Evolutionary conservation across 2,888 invertebrate genomes (phyloP).

Genomic region (Chironomus tentans): DNA sequence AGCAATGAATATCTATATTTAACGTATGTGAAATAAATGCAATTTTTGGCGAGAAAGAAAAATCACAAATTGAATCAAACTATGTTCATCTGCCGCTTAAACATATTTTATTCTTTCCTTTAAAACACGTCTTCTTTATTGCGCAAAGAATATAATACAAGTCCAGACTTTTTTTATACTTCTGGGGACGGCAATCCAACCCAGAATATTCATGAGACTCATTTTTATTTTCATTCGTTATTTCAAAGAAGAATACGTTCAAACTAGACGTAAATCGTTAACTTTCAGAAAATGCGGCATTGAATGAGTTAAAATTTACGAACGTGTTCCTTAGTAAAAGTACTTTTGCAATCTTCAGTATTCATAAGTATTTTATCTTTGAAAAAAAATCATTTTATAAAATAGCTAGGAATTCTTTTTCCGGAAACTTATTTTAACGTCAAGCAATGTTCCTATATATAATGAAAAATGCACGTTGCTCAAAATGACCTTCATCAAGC

Average conservation of each 20-base stretch:
- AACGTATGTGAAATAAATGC: no score
- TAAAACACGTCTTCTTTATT: neutral
- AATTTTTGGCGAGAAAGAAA: neutral
- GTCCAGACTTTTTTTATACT: constrained; percentile 19
- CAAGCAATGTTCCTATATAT: no score
- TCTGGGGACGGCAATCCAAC: constrained; percentile 24
- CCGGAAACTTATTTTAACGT: no score
- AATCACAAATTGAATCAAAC: neutral
- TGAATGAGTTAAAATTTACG: neutral
- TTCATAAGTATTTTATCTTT: no score
- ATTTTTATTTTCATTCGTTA: neutral
- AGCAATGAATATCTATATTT: no score
- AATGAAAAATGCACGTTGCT: no score
- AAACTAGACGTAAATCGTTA: constrained; percentile 24
- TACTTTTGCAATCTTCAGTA: neutral
- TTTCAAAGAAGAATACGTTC: neutral
- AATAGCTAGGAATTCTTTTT: no score
- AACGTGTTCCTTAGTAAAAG: neutral
- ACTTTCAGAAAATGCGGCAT: neutral
- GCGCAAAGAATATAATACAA: neutral
- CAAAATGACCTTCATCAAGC: no score
- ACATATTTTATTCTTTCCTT: neutral
- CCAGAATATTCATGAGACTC: constrained; percentile 26
- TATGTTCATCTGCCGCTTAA: neutral
- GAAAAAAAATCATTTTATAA: no score